phyloP scores from a whole-genome alignment of 2,888 invertebrate genomes.

The Nemotelus nigrinus region DNA sequence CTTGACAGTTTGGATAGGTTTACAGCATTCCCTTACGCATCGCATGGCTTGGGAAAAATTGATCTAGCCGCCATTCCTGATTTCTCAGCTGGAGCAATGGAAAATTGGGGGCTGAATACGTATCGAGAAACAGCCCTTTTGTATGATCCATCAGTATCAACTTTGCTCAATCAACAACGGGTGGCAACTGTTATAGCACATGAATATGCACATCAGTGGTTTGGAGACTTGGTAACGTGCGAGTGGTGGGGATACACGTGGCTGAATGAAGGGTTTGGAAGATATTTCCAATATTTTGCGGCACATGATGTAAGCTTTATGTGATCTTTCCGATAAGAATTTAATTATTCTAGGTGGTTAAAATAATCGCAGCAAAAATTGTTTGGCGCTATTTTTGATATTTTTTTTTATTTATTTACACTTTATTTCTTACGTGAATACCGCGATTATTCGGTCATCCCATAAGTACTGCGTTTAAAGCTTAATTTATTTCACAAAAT shows the following conservation, averaged over 20 bases:
- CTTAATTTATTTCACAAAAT: too few species aligned
- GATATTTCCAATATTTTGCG: constrained; percentile 77
- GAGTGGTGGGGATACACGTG: constrained; percentile 69
- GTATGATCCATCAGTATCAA: constrained; percentile 71
- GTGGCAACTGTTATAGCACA: constrained; percentile 69
- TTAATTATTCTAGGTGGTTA: neutral
- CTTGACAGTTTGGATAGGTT: constrained; percentile 68
- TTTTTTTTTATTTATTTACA: too few species aligned
- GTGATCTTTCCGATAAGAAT: neutral
- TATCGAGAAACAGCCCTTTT: constrained; percentile 79
- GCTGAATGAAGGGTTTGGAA: constrained; percentile 75
- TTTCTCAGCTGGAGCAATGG: constrained; percentile 88
- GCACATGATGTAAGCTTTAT: constrained; percentile 57
- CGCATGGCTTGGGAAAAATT: constrained; percentile 73
- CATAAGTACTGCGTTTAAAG: too few species aligned
- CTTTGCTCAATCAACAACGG: constrained; percentile 69
- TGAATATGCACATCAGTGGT: constrained; percentile 74
- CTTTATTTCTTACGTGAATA: too few species aligned
- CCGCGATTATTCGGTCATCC: too few species aligned
- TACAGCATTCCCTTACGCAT: constrained; percentile 69
- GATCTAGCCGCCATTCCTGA: constrained; percentile 88
- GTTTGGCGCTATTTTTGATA: too few species aligned
- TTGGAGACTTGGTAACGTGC: constrained; percentile 71
- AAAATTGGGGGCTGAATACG: constrained; percentile 90
- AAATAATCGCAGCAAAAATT: too few species aligned